Percentiles rank a stretch among this genome's conserved stretches.
These are phyloP conservation scores for Lasiommata megera DNA, from an alignment of 2,888 invertebrate species.

Conservation along the genomic window DNA sequence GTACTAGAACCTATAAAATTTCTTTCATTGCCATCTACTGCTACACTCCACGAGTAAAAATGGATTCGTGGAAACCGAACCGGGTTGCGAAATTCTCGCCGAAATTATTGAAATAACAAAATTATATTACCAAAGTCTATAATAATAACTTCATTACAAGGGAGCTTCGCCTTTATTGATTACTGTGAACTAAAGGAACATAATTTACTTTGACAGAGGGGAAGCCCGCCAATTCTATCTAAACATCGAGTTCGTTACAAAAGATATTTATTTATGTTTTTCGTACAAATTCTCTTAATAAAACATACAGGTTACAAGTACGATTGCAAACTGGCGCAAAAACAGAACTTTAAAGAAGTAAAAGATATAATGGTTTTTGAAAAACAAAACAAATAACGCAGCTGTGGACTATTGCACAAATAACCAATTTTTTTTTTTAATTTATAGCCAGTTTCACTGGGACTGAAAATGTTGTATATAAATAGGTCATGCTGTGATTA, in stretches of 20 bases:
- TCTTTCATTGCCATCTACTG: too few species aligned
- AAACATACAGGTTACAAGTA: neutral
- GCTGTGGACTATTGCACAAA: too few species aligned
- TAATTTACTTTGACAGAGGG: slow-evolving; percentile 1
- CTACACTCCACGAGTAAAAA: neutral
- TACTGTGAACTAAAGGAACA: neutral
- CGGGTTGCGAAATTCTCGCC: neutral
- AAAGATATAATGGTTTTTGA: too few species aligned
- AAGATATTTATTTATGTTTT: neutral
- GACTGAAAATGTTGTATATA: too few species aligned
- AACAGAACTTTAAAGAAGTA: too few species aligned
- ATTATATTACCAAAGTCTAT: slow-evolving; percentile 11
- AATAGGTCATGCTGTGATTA: too few species aligned
- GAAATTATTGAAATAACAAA: slow-evolving; percentile 8
- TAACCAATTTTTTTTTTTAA: too few species aligned
- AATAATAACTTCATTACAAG: slow-evolving; percentile 17
- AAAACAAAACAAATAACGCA: too few species aligned
- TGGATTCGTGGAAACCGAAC: neutral
- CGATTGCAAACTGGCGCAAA: too few species aligned
- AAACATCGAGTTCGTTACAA: neutral
- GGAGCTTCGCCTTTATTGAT: slow-evolving; percentile 1
- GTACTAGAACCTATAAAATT: too few species aligned
- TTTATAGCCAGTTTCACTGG: too few species aligned
- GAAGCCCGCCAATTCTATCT: neutral
- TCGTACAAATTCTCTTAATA: neutral